phyloP scores from a whole-genome alignment of 2,888 invertebrate species.

The Shargacucullia verbasci region DNA sequence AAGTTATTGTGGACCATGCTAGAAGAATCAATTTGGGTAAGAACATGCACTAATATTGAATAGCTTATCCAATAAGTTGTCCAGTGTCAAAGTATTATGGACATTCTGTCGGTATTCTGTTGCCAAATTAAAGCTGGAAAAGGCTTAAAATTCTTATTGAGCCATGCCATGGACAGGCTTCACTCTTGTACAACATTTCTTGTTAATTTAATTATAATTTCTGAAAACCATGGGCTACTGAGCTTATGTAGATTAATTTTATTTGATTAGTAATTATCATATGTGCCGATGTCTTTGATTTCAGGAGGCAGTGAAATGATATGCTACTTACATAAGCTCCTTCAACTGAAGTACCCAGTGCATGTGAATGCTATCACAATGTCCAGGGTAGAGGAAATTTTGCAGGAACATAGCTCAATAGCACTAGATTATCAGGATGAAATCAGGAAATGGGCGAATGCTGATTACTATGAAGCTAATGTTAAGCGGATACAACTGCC shows the following conservation, averaged over 20 bases:
- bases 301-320: constrained; percentile 94
- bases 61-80: no score
- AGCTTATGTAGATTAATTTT: no score
- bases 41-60: background rate
- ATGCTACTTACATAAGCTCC: constrained; percentile 94
- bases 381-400: constrained; percentile 95
- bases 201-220: no score
- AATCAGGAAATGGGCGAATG: constrained; percentile 93
- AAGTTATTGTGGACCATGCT: constrained; percentile 91
- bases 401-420: constrained; percentile 94
- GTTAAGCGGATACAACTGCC: constrained; percentile 96
- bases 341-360: constrained; percentile 97
- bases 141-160: no score
- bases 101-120: no score
- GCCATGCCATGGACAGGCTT: no score
- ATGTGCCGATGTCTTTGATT: no score
- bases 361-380: constrained; percentile 96
- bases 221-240: no score
- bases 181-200: no score
- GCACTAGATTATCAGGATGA: constrained; percentile 94
- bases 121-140: no score
- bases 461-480: constrained; percentile 94
- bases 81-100: no score
- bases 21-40: constrained; percentile 95
- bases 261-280: no score